Percentiles rank a stretch among this genome's conserved stretches.
Evolutionary conservation across 2,113 vertebrate species (phyloP).

Genomic region (Mionectes macconnelli): DNA sequence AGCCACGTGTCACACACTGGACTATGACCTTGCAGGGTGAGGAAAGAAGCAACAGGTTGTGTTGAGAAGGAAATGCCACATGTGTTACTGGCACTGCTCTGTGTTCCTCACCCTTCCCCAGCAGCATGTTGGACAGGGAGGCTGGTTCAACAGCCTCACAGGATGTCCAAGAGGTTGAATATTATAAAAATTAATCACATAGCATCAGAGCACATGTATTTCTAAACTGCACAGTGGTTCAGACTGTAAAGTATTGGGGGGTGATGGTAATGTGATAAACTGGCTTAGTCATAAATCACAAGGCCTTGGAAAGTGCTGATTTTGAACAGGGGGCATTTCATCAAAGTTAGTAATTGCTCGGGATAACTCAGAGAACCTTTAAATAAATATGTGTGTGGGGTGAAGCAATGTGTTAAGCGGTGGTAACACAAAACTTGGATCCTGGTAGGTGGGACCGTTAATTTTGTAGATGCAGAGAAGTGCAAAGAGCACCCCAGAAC

Average conservation of each 20-base stretch:
- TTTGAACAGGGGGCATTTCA: background rate
- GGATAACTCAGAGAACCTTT: background rate
- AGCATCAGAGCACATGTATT: background rate
- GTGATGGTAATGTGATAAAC: background rate
- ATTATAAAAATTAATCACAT: background rate
- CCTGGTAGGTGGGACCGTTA: background rate
- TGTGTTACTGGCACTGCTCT: background rate
- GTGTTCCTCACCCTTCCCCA: background rate
- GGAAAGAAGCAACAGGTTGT: background rate
- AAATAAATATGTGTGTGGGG: background rate
- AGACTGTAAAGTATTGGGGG: background rate
- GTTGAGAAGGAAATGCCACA: background rate
- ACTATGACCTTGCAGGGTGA: background rate
- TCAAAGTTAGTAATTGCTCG: background rate
- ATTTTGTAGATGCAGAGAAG: background rate
- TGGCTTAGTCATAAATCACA: background rate
- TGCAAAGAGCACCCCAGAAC: background rate
- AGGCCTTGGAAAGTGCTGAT: background rate
- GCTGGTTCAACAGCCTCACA: background rate
- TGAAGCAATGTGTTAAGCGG: background rate
- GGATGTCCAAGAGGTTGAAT: background rate
- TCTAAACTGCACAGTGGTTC: background rate
- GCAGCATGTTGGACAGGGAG: background rate
- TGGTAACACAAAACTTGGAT: background rate
- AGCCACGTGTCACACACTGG: rapidly evolving